Percentiles rank a stretch among this genome's conserved stretches.
These are phyloP conservation scores for Lutjanus campechanus DNA, from an alignment of 2,797 vertebrate species.

Conservation along the genomic window DNA sequence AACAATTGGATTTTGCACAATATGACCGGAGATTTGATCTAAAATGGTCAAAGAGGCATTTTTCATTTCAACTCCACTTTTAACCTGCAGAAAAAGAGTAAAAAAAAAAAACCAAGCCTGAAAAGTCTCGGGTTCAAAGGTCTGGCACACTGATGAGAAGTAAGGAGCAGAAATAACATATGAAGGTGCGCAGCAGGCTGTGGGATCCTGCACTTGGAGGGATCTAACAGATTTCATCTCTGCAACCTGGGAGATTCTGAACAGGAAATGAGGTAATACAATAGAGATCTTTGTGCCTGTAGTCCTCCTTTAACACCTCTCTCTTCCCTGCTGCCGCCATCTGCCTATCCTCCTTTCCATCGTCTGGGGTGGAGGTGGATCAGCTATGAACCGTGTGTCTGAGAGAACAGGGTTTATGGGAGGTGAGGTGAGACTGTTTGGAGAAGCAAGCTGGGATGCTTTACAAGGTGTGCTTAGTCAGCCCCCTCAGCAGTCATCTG, in stretches of 20 bases:
- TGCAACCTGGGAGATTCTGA: slow-evolving; percentile 60
- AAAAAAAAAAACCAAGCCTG: background rate
- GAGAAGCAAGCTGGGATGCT: slow-evolving; percentile 55
- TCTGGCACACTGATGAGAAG: slow-evolving; percentile 52
- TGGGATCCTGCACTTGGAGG: slow-evolving; percentile 49
- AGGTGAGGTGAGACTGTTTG: slow-evolving; percentile 74
- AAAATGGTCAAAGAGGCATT: too few relatives aligned
- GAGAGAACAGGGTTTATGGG: slow-evolving; percentile 56
- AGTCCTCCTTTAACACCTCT: slow-evolving; percentile 44
- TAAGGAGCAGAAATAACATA: slow-evolving; percentile 37
- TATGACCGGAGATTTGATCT: too few relatives aligned
- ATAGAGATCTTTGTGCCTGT: slow-evolving; percentile 70
- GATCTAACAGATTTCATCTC: slow-evolving; percentile 65
- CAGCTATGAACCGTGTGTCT: slow-evolving; percentile 54
- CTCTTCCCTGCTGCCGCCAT: slow-evolving; percentile 28
- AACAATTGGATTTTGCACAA: too few relatives aligned
- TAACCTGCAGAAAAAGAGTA: background rate
- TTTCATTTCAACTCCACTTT: too few relatives aligned
- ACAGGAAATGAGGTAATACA: slow-evolving; percentile 81
- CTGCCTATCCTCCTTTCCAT: slow-evolving; percentile 63
- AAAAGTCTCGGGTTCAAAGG: slow-evolving; percentile 22
- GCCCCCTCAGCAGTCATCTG: slow-evolving; percentile 41
- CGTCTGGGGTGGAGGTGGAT: slow-evolving; percentile 60
- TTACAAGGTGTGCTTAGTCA: slow-evolving; percentile 67
- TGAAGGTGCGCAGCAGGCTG: slow-evolving; percentile 25